phyloP scores from a whole-genome alignment of 92 coral and sea anemone species.

The Porites evermanni region DNA sequence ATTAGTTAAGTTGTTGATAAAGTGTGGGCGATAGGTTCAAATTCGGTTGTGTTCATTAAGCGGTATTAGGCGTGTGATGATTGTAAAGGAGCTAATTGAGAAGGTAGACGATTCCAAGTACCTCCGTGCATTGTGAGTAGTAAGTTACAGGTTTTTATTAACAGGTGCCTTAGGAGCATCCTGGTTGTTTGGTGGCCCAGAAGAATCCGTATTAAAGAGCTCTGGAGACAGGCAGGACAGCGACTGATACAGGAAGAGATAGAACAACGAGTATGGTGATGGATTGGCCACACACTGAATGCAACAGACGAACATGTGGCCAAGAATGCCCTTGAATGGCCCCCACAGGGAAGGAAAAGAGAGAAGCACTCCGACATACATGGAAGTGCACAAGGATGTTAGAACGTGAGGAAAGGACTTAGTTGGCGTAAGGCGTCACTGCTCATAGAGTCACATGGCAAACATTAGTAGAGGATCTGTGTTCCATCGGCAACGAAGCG shows the following conservation, averaged over 20 bases:
- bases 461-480: not conserved
- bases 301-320: too few relatives aligned
- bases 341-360: too few relatives aligned
- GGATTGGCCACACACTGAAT: too few relatives aligned
- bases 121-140: constrained; percentile 34
- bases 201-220: not conserved
- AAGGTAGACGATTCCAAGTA: constrained; percentile 35
- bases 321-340: too few relatives aligned
- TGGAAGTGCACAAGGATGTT: too few relatives aligned
- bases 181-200: not conserved
- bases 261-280: not conserved
- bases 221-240: not conserved
- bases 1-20: too few relatives aligned
- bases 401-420: too few relatives aligned
- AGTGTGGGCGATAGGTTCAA: too few relatives aligned
- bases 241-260: not conserved
- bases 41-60: too few relatives aligned
- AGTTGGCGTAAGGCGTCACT: too few relatives aligned
- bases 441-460: not conserved
- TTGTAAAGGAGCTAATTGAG: constrained; percentile 23
- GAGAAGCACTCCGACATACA: too few relatives aligned
- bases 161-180: not conserved
- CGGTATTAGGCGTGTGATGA: not conserved
- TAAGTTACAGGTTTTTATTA: not conserved
- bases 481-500: not conserved